Percentiles rank a stretch among this genome's conserved stretches.
Conservation (phyloP, 2,888 invertebrate genomes). For the Callinectes sapidus region DNA sequence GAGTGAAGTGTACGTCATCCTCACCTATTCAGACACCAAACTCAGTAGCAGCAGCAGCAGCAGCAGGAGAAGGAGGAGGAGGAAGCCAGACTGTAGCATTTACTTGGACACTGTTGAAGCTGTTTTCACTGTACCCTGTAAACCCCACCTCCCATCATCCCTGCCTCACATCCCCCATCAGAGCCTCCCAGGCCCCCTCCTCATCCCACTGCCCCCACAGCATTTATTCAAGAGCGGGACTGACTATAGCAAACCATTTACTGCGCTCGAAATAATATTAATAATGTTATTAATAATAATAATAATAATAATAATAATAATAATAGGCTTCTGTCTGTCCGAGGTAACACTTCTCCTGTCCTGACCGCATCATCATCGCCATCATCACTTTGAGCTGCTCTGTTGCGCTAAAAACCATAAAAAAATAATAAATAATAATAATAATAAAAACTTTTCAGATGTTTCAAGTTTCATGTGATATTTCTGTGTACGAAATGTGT, state of each 20-base stretch:
- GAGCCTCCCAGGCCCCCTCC: not conserved
- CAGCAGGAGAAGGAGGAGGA: conserved; percentile 28
- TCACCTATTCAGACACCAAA: conserved; percentile 24
- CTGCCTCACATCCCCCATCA: conserved; percentile 9
- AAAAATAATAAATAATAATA: conserved; percentile 47
- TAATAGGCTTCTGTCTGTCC: conserved; percentile 67
- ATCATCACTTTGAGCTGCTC: conserved; percentile 52
- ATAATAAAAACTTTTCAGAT: conserved; percentile 59
- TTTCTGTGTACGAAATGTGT: conserved; percentile 62
- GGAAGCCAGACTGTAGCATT: conserved; percentile 36
- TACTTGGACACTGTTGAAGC: conserved; percentile 37
- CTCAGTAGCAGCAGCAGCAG: conserved; percentile 30
- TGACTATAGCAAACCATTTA: conserved; percentile 38
- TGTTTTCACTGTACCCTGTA: conserved; percentile 31
- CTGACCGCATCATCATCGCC: conserved; percentile 62
- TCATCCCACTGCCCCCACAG: conserved; percentile 8
- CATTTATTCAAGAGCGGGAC: conserved; percentile 23
- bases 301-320: conserved; percentile 42
- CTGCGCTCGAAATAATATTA: conserved; percentile 35
- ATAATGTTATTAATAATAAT: conserved; percentile 5
- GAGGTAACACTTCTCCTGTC: conserved; percentile 48
- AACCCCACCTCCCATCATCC: conserved; percentile 27
- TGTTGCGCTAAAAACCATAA: conserved; percentile 51
- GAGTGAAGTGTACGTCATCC: conserved; percentile 7
- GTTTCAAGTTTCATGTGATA: conserved; percentile 71